Base-by-base conservation (phyloP, 2,797 vertebrate species). In the Agapornis canus region DNA sequence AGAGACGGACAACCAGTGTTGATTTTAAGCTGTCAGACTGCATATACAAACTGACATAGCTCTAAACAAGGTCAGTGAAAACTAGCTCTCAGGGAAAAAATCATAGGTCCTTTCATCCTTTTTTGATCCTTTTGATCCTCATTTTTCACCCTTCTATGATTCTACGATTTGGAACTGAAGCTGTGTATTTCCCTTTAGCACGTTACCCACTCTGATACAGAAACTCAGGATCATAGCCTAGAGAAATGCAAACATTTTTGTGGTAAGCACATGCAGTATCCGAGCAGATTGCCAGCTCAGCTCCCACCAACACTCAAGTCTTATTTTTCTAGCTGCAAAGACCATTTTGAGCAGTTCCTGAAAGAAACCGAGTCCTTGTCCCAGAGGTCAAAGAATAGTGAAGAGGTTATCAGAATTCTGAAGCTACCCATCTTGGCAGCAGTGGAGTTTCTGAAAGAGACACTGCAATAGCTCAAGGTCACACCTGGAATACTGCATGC, bases 281-380 rank as follows among this genome's bases (percentile, higher is more conserved):
- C 42, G 56, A 69, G n/a, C 9, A 90, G 39, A 81, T 3, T 71
- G 39, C 35, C 70, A 75, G 75, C 51, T n/a, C 51, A 92, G 78
- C 22, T 90, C 56, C n/a, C 51, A 78, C 15, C 22, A 84, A 77
- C 39, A n/a, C 0, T 19, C 26, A 80, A 91, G 29, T 42, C 49
- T 61, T 78, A 91, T 64, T 92, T 82, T 89, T 85, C 57, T 85
- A 85, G 57, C 49, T 72, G n/a, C 49, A 91, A 81, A 85, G 35
- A 93, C 71, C 21, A 69, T 71, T 80, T 63, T 22, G 25, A 91
- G 31, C 1, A 2, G 43, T 37, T 85, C 39, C 72, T 65, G 72
- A 89, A 77, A 78, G 68, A 89, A 91, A 86, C 3, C 6, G 32
- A 63, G 42, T 70, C 49, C 49, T 84, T 75, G 59, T 81, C 42